These are phyloP conservation scores for Agrypnus murinus DNA, from an alignment of 2,888 invertebrate species.

Conservation along the genomic window DNA sequence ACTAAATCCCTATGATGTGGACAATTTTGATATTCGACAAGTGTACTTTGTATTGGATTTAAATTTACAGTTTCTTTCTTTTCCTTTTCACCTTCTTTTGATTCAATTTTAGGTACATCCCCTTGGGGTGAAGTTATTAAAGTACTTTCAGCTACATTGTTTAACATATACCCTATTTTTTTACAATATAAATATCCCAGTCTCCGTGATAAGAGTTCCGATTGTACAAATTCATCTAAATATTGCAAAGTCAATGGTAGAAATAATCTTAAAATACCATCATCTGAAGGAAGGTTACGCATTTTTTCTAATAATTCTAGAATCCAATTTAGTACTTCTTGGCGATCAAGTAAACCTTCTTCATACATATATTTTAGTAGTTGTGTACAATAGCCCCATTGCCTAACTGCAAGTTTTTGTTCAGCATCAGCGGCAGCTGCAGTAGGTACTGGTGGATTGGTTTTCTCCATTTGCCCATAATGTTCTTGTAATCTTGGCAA, in stretches of 20 bases:
- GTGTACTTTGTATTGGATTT: constrained; percentile 80
- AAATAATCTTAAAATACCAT: constrained; percentile 88
- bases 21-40: constrained; percentile 90
- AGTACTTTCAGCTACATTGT: constrained; percentile 72
- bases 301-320: constrained; percentile 91
- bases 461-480: constrained; percentile 79
- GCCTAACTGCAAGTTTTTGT: constrained; percentile 85
- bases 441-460: constrained; percentile 64
- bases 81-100: constrained; percentile 69
- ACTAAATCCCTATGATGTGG: constrained; percentile 92
- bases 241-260: constrained; percentile 90
- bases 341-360: constrained; percentile 91
- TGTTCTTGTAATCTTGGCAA: constrained; percentile 92
- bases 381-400: constrained; percentile 94
- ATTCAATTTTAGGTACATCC: constrained; percentile 67
- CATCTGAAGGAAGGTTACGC: constrained; percentile 82
- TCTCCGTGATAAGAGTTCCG: constrained; percentile 90
- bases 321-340: constrained; percentile 94
- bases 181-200: constrained; percentile 90
- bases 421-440: constrained; percentile 76
- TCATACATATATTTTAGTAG: constrained; percentile 93
- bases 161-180: constrained; percentile 87
- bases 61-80: constrained; percentile 68
- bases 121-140: constrained; percentile 69
- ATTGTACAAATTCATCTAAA: constrained; percentile 93